Evolutionary conservation across 2,888 invertebrate species (phyloP), one percentile per base, ranked within the genome.

Genomic region (Gandaritis pyraliata): DNA sequence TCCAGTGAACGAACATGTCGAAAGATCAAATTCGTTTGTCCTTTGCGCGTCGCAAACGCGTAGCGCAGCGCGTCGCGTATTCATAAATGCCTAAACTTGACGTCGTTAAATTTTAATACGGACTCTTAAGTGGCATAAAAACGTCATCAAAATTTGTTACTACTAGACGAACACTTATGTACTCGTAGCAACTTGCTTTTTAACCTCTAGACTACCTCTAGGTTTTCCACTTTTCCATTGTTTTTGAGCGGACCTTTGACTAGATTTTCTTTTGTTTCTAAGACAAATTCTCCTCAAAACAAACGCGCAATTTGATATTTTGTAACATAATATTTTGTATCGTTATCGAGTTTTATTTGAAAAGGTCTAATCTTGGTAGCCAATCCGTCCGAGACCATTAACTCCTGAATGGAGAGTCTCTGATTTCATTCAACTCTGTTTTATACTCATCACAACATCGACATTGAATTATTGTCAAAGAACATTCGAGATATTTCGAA

Each of bases 401-500:
- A 23, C 23, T 46, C 29, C n/a, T 29, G n/a, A 46, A 29, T 29
- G 46, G 23, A 15, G 11, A 45, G n/a, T 23, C 7, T 12, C 29
- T 46, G 29, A 18, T 18, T 46, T 46, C 13, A 41, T 41, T 41
- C 4, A 23, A 15, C 13, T 41, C 15, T 41, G 41, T 41, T 15
- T 41, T 41, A 15, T 15, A 41, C 7, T 41, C 41, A 15, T 41
- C 41, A 41, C 8, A 41, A 39, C 11, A 10, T 49, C 15, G 11
- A 46, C 33, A 51, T 11, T 16, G 12, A 51, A 41, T 13, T 39
- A n/a, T 52, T 41, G 15, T 15, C 33, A 15, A 23, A 16, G 33
- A 36, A 53, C 33, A 43, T 41, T 12, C 12, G n/a, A 51, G 15
- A 36, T 55, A 58, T 49, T 45, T 48, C 54, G 11, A 30, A 39